Conservation (phyloP, 2,797 vertebrate species). For the Peromyscus aztecus region DNA sequence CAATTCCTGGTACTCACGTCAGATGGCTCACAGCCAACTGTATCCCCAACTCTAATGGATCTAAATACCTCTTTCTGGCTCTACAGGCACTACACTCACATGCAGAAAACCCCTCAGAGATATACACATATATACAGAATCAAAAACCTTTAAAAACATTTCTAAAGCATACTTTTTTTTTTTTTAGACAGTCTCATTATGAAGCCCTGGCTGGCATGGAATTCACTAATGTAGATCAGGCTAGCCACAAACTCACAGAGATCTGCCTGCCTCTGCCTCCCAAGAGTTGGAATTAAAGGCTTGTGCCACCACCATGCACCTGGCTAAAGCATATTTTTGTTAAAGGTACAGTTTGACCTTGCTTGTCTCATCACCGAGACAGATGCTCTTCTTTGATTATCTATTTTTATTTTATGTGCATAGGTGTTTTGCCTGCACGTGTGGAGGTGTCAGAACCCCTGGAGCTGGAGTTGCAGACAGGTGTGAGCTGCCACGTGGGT, state of each 20-base stretch:
- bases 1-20: too few relatives aligned
- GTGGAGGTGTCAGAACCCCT: not conserved
- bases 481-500: not conserved
- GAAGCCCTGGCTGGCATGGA: not conserved
- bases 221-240: not conserved
- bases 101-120: not conserved
- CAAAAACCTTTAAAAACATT: not conserved
- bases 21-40: not conserved
- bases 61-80: not conserved
- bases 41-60: not conserved
- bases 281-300: not conserved
- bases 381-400: not conserved
- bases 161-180: not conserved
- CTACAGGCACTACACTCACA: not conserved
- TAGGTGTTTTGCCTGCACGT: not conserved
- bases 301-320: rapidly evolving
- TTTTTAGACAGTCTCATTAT: not conserved
- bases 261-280: not conserved
- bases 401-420: not conserved
- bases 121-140: not conserved
- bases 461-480: not conserved
- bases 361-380: not conserved
- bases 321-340: not conserved
- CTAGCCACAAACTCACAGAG: not conserved
- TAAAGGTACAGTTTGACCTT: not conserved